Evolutionary conservation across 2,888 invertebrate genomes (phyloP).

Genomic region (Allolobophora icterica): DNA sequence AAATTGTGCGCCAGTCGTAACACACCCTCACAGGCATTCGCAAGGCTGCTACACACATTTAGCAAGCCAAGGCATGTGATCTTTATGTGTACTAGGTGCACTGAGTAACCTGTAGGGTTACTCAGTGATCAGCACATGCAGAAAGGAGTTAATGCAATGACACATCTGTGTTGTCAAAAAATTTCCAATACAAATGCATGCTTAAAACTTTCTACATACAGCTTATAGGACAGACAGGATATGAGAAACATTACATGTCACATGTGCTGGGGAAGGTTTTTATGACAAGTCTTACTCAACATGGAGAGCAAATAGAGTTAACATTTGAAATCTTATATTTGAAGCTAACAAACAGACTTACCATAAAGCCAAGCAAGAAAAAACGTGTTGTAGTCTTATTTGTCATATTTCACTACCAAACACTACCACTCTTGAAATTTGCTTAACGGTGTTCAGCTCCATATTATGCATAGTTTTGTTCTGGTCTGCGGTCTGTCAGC

Average conservation of each 20-base stretch:
- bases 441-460: too few species aligned
- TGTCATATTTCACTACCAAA: neutral
- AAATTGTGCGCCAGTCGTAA: too few species aligned
- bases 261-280: neutral
- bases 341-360: neutral
- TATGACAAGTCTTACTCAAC: neutral
- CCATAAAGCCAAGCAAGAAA: neutral
- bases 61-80: too few species aligned
- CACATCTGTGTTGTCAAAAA: neutral
- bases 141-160: neutral
- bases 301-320: neutral
- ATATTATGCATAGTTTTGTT: too few species aligned
- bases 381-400: neutral
- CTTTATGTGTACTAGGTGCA: too few species aligned
- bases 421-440: too few species aligned
- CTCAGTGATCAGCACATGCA: too few species aligned
- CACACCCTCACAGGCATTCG: too few species aligned
- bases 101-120: too few species aligned
- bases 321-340: neutral
- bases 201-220: neutral
- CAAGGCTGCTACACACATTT: too few species aligned
- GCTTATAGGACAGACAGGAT: neutral
- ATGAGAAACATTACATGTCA: neutral
- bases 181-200: neutral
- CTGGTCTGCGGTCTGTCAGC: too few species aligned